Percentiles rank a stretch among this genome's conserved stretches.
These are phyloP conservation scores for Dysidea cf. avara DNA, from an alignment of 37 sponge, comb jelly and placozoan species.

Conservation along the genomic window DNA sequence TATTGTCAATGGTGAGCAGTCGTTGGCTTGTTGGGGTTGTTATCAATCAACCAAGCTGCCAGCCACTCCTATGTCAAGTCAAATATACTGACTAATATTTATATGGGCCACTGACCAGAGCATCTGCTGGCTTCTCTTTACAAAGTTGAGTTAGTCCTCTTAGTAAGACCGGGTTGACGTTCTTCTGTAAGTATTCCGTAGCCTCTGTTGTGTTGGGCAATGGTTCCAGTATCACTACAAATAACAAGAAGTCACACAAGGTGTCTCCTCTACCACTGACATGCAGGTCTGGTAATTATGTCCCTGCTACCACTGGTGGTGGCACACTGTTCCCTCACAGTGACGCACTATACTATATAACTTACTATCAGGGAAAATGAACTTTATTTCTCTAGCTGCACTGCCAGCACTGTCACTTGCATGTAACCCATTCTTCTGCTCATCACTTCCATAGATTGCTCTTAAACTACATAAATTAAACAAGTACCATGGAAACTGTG, in stretches of 20 bases:
- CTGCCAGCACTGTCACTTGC: slow-evolving; percentile 83
- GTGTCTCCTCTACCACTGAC: neutral
- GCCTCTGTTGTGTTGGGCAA: slow-evolving; percentile 41
- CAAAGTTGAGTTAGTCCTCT: slow-evolving; percentile 90
- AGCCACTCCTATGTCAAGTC: slow-evolving; percentile 72
- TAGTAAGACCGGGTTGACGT: slow-evolving; percentile 77
- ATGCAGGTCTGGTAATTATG: neutral
- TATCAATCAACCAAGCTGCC: slow-evolving; percentile 87
- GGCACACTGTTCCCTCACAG: neutral
- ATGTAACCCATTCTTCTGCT: slow-evolving; percentile 87
- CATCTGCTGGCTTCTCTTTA: slow-evolving; percentile 90
- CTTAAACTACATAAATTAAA: slow-evolving; percentile 45
- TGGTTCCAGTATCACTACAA: slow-evolving; percentile 55
- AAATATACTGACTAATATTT: neutral
- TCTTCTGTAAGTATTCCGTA: slow-evolving; percentile 80
- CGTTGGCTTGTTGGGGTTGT: slow-evolving; percentile 95
- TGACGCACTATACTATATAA: neutral
- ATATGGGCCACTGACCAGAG: slow-evolving; percentile 52
- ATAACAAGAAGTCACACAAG: slow-evolving; percentile 1
- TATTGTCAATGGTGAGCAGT: too few species aligned
- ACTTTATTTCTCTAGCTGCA: slow-evolving; percentile 94
- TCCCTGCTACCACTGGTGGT: neutral
- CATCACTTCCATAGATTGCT: slow-evolving; percentile 87
- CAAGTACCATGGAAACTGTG: too few species aligned
- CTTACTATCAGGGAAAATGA: slow-evolving; percentile 88